Percentiles rank a stretch among this genome's conserved stretches.
Evolutionary conservation across 2,113 vertebrate genomes (phyloP).

Genomic region (Atherinomorus stipes): DNA sequence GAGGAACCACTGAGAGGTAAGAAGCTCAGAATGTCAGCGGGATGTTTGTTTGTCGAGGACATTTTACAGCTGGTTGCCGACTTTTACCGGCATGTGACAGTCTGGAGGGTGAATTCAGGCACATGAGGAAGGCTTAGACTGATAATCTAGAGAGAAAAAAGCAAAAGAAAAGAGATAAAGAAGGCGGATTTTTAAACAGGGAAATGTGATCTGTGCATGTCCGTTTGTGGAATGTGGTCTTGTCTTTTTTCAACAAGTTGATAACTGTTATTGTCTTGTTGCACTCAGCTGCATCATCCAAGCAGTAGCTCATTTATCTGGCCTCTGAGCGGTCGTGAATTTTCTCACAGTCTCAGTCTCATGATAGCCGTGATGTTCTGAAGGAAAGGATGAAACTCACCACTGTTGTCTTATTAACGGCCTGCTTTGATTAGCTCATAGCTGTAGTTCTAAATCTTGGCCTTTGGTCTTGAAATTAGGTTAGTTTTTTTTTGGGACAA

Average conservation of each 20-base stretch:
- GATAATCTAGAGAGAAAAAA: not conserved
- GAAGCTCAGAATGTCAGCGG: slow-evolving; percentile 10
- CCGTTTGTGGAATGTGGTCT: slow-evolving; percentile 26
- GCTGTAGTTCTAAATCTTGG: too few species aligned
- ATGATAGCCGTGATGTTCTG: slow-evolving; percentile 29
- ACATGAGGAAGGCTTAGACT: not conserved
- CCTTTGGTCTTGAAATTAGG: too few species aligned
- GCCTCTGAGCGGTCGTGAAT: slow-evolving; percentile 3
- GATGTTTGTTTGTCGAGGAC: not conserved
- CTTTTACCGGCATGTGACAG: slow-evolving; percentile 33
- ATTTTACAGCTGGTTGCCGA: slow-evolving; percentile 12
- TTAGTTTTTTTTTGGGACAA: too few species aligned
- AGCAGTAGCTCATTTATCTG: slow-evolving; percentile 12
- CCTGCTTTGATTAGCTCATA: too few species aligned
- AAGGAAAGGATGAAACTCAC: slow-evolving; percentile 1
- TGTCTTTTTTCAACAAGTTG: slow-evolving; percentile 43
- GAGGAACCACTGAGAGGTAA: slow-evolving; percentile 70
- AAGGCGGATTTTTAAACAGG: not conserved
- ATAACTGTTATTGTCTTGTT: slow-evolving; percentile 22
- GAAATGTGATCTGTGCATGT: not conserved
- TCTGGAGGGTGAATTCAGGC: slow-evolving; percentile 1
- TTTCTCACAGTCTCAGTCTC: slow-evolving; percentile 31
- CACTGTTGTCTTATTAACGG: too few species aligned
- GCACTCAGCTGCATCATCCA: slow-evolving; percentile 27
- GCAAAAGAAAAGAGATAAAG: too few species aligned